Evolutionary conservation across 2,113 vertebrate genomes (phyloP).

Genomic region (Onychostoma macrolepis): DNA sequence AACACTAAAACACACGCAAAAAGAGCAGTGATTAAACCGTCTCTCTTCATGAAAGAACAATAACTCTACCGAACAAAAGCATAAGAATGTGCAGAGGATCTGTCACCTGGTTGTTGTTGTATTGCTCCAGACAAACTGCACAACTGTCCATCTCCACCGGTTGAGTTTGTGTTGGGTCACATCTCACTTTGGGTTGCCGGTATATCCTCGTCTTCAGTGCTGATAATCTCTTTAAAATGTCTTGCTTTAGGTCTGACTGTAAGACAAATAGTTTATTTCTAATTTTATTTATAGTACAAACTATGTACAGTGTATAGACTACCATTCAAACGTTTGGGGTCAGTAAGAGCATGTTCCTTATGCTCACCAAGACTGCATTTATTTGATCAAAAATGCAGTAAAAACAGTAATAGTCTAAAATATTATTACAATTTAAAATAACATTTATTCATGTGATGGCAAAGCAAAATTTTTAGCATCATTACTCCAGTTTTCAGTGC

Average conservation of each 20-base stretch:
- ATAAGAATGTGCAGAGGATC: background rate
- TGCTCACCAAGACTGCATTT: background rate
- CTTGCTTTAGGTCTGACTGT: constrained; percentile 85
- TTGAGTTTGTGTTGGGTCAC: constrained; percentile 59
- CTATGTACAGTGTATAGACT: background rate
- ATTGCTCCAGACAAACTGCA: constrained; percentile 90
- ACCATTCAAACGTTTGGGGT: background rate
- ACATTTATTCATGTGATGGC: background rate
- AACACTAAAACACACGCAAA: constrained; percentile 75
- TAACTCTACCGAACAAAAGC: background rate
- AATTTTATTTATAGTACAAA: background rate
- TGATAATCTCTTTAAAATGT: constrained; percentile 77
- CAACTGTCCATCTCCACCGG: constrained; percentile 82
- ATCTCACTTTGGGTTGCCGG: constrained; percentile 71
- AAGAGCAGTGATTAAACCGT: background rate
- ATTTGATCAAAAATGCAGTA: background rate
- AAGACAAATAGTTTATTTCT: background rate
- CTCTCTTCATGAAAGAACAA: background rate
- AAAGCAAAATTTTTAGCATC: background rate
- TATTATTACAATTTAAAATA: background rate
- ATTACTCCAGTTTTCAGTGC: background rate
- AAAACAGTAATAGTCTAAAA: background rate
- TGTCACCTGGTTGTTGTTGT: constrained; percentile 88
- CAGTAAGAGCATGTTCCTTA: background rate
- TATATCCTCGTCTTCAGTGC: constrained; percentile 85